Evolutionary conservation across 2,113 vertebrate genomes (phyloP).

Genomic region (Limnothrissa miodon): DNA sequence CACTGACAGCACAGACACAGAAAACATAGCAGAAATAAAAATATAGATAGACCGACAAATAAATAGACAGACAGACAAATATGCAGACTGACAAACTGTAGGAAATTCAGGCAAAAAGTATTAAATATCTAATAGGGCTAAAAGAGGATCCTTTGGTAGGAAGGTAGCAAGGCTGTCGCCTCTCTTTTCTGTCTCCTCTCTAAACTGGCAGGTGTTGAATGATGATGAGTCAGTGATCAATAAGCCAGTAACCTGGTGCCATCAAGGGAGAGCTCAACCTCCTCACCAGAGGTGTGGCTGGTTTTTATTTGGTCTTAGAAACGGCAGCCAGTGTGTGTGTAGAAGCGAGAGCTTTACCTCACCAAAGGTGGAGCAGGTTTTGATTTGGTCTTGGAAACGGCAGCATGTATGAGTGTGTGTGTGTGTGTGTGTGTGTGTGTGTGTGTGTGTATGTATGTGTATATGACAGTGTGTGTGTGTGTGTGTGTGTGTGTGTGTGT

Average conservation of each 20-base stretch:
- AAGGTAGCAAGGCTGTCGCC: too few relatives aligned
- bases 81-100: not conserved
- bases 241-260: not conserved
- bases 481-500: not conserved
- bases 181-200: not conserved
- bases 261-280: too few relatives aligned
- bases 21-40: not conserved
- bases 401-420: slow-evolving; percentile 92
- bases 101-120: too few relatives aligned
- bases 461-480: too few relatives aligned
- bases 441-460: not conserved
- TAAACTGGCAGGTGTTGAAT: not conserved
- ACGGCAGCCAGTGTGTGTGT: not conserved
- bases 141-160: too few relatives aligned
- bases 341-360: slow-evolving; percentile 37
- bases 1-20: slow-evolving; percentile 67
- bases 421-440: slow-evolving; percentile 1
- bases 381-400: slow-evolving; percentile 96
- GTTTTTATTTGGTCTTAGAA: not conserved
- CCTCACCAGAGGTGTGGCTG: not conserved
- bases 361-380: slow-evolving; percentile 98
- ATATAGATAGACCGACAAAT: not conserved
- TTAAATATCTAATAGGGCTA: too few relatives aligned
- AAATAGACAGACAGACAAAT: not conserved
- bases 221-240: not conserved